A percentile compares a stretch with the other conserved stretches of the same genome.
phyloP scores from a whole-genome alignment of 30 jellyfish, hydroid and myxozoan genomes.

The Pseudorhiza aurosa region DNA sequence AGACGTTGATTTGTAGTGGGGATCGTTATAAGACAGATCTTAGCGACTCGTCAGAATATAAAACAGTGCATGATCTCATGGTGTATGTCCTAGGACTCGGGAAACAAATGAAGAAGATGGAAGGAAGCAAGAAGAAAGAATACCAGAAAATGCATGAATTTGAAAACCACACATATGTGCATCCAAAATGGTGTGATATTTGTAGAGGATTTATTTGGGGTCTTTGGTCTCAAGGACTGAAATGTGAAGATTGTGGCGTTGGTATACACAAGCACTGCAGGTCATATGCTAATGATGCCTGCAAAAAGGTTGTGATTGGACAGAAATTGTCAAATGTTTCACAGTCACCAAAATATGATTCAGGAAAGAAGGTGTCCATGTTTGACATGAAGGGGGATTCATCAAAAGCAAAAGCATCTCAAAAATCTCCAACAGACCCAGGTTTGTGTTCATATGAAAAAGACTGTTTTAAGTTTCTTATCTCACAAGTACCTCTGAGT shows the following conservation, averaged over 20 bases:
- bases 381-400: conserved; percentile 12
- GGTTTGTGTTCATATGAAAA: conserved; percentile 29
- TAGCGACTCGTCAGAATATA: conserved; percentile 63
- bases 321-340: conserved; percentile 42
- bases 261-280: conserved; percentile 87
- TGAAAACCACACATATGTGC: conserved; percentile 70
- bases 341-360: conserved; percentile 19
- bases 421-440: background rate
- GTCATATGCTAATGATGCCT: conserved; percentile 69
- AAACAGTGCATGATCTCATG: conserved; percentile 75
- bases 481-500: conserved; percentile 43
- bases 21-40: conserved; percentile 62
- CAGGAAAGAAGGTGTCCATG: conserved; percentile 22
- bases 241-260: conserved; percentile 93
- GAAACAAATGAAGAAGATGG: conserved; percentile 50
- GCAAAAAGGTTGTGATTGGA: conserved; percentile 75
- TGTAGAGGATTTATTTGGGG: conserved; percentile 97
- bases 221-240: conserved; percentile 84
- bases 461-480: conserved; percentile 47
- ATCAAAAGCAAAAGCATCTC: background rate
- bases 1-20: conserved; percentile 59
- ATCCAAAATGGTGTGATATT: conserved; percentile 96
- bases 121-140: conserved; percentile 52
- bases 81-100: conserved; percentile 74
- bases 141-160: conserved; percentile 84